Conservation (phyloP, 2,113 vertebrate genomes). For the Datnioides undecimradiatus region DNA sequence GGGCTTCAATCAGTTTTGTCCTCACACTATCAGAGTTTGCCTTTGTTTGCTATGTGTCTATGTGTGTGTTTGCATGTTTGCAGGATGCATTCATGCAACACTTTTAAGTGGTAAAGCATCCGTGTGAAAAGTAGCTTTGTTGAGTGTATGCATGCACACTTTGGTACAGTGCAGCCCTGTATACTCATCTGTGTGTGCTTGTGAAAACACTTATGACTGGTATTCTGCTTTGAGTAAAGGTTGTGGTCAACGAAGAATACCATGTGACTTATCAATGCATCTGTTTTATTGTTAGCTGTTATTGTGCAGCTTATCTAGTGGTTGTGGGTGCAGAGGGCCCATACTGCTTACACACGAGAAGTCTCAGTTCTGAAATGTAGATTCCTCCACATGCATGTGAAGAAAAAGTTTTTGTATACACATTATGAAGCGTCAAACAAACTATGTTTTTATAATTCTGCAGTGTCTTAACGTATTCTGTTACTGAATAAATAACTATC, state of each 20-base stretch:
- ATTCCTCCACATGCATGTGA: not conserved
- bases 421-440: not conserved
- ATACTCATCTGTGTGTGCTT: not conserved
- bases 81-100: conserved; percentile 34
- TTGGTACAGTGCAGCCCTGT: not conserved
- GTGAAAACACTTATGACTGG: conserved; percentile 1
- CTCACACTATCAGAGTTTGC: conserved; percentile 19
- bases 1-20: conserved; percentile 52
- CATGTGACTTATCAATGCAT: conserved; percentile 10
- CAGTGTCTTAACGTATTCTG: not conserved
- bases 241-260: conserved; percentile 5
- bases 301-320: not conserved
- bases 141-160: not conserved
- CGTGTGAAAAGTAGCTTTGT: conserved; percentile 12
- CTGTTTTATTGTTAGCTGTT: conserved; percentile 17
- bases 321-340: conserved; percentile 7
- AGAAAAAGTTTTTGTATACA: not conserved
- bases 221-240: conserved; percentile 13
- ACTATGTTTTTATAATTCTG: not conserved
- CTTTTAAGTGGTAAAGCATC: conserved; percentile 34
- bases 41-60: conserved; percentile 16
- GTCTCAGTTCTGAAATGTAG: not conserved
- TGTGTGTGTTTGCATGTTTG: not conserved
- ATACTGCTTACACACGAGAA: not conserved
- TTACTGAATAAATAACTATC: not conserved